Conservation (phyloP, 2,888 invertebrate species). For the Eumerus sabulonum region DNA sequence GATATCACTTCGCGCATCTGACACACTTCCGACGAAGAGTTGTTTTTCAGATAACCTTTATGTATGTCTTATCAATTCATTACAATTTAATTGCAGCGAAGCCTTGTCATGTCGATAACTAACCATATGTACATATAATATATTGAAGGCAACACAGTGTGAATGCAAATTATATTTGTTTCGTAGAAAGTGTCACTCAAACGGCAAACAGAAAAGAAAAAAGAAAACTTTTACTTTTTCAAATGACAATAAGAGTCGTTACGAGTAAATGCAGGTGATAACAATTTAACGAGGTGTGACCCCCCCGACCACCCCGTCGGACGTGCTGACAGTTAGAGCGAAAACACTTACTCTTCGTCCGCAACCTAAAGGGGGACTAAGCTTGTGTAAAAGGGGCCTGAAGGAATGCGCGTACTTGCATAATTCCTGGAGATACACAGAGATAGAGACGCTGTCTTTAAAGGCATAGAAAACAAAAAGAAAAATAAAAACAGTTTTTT, state of each 20-base stretch:
- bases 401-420: constrained; percentile 4
- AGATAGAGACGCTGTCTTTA: constrained; percentile 1
- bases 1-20: too few relatives aligned
- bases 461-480: constrained; percentile 5
- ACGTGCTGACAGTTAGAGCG: too few relatives aligned
- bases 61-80: too few relatives aligned
- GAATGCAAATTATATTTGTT: constrained; percentile 57
- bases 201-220: constrained; percentile 12
- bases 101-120: too few relatives aligned
- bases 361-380: too few relatives aligned
- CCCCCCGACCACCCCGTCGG: too few relatives aligned
- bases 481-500: too few relatives aligned
- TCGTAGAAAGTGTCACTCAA: constrained; percentile 50
- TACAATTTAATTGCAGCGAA: too few relatives aligned
- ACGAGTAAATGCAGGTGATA: constrained; percentile 45
- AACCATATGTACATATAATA: too few relatives aligned
- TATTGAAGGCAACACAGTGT: constrained; percentile 3
- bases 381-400: constrained; percentile 19
- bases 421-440: constrained; percentile 18
- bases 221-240: constrained; percentile 52
- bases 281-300: constrained; percentile 43
- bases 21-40: too few relatives aligned
- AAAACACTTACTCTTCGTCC: too few relatives aligned
- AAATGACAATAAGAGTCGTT: constrained; percentile 48
- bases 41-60: too few relatives aligned